These are phyloP conservation scores for Drosophila seguyi DNA, from an alignment of 1,140 invertebrate species.

Conservation along the genomic window DNA sequence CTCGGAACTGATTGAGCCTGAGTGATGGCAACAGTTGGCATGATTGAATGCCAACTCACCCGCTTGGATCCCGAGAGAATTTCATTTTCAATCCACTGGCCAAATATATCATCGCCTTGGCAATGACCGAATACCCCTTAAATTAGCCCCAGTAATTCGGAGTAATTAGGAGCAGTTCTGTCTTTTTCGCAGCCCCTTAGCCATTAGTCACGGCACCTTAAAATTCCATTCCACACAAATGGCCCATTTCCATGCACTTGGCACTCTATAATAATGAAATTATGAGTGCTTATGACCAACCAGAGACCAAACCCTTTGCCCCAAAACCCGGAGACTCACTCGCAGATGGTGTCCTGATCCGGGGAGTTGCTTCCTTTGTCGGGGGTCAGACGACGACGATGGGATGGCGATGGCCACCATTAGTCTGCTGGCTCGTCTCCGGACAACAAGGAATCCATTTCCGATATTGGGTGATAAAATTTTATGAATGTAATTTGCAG, in stretches of 20 bases:
- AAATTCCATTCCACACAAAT: constrained; percentile 69
- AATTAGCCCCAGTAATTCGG: constrained; percentile 74
- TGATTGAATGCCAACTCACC: constrained; percentile 73
- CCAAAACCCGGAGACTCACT: constrained; percentile 47
- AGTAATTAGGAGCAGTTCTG: constrained; percentile 62
- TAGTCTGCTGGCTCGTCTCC: constrained; percentile 64
- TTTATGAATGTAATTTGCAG: constrained; percentile 84
- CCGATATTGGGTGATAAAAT: constrained; percentile 84
- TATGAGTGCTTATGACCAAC: constrained; percentile 73
- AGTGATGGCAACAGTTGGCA: constrained; percentile 81
- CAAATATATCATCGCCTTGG: constrained; percentile 68
- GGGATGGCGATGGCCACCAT: constrained; percentile 45
- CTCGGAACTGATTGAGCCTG: constrained; percentile 63
- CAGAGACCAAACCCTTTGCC: too few relatives aligned
- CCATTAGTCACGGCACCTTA: constrained; percentile 58
- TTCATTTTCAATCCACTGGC: constrained; percentile 29
- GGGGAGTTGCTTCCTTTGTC: constrained; percentile 54
- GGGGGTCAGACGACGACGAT: constrained; percentile 51
- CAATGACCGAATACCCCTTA: constrained; percentile 63
- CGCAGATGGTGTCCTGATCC: constrained; percentile 53
- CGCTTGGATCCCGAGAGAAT: constrained; percentile 9
- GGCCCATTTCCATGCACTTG: constrained; percentile 76
- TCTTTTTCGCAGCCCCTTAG: constrained; percentile 1
- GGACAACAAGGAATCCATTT: constrained; percentile 77
- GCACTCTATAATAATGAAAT: constrained; percentile 81